These are phyloP conservation scores for Eleginops maclovinus DNA, from an alignment of 2,113 vertebrate genomes.

Conservation along the genomic window DNA sequence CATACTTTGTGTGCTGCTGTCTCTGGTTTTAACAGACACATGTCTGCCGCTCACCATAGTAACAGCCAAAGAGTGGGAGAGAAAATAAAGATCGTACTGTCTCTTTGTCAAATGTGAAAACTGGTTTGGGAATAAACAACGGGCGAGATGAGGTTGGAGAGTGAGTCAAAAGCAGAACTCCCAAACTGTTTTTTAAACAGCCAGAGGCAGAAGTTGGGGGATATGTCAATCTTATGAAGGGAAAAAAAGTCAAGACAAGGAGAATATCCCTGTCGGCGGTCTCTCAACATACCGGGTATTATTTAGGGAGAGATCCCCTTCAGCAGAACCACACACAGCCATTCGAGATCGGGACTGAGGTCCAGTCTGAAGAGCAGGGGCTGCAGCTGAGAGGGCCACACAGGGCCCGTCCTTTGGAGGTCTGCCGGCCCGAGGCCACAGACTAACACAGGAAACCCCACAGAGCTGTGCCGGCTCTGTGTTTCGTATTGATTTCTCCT, in stretches of 20 bases:
- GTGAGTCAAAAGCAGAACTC: constrained; percentile 72
- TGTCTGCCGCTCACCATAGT: constrained; percentile 57
- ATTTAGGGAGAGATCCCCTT: constrained; percentile 70
- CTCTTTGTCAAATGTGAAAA: constrained; percentile 78
- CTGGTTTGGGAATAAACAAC: constrained; percentile 72
- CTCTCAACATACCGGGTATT: constrained; percentile 62
- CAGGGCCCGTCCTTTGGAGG: constrained; percentile 79
- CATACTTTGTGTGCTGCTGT: constrained; percentile 39
- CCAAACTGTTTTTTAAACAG: constrained; percentile 64
- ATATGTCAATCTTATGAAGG: constrained; percentile 77
- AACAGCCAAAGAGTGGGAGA: constrained; percentile 50
- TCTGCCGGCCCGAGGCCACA: constrained; percentile 76
- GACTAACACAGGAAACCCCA: constrained; percentile 78
- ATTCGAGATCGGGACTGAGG: constrained; percentile 62
- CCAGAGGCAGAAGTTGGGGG: constrained; percentile 71
- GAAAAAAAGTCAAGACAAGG: constrained; percentile 65
- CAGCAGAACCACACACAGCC: constrained; percentile 82
- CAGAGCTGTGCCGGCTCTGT: constrained; percentile 69
- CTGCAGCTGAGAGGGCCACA: constrained; percentile 72
- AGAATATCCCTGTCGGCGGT: constrained; percentile 71
- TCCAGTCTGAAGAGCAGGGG: constrained; percentile 65
- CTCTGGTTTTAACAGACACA: constrained; percentile 60
- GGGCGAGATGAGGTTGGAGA: constrained; percentile 60
- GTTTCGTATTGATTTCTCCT: constrained; percentile 83
- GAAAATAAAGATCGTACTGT: constrained; percentile 74